Evolutionary conservation across 2,888 invertebrate genomes (phyloP).

Genomic region (Chymomyza procnemis): DNA sequence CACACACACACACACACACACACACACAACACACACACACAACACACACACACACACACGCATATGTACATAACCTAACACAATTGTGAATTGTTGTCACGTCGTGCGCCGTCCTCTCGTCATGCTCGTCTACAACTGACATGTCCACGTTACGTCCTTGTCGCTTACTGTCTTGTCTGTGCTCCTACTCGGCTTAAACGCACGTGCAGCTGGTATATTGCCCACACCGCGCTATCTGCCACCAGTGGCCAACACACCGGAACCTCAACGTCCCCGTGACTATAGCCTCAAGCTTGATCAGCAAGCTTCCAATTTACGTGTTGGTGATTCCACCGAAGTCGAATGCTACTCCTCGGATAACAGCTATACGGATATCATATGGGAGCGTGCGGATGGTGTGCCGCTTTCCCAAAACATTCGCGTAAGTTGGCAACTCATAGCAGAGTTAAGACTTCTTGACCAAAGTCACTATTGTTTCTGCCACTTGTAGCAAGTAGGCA

Average conservation of each 20-base stretch:
- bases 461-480: neutral
- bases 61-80: constrained; percentile 36
- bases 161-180: constrained; percentile 31
- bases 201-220: constrained; percentile 26
- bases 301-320: constrained; percentile 69
- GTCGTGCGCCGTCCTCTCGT: constrained; percentile 22
- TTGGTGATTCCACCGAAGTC: constrained; percentile 77
- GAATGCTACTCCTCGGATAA: constrained; percentile 77
- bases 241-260: constrained; percentile 23
- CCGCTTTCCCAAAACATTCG: constrained; percentile 73
- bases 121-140: constrained; percentile 21
- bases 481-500: constrained; percentile 75
- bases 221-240: constrained; percentile 30
- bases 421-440: constrained; percentile 52
- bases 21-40: constrained; percentile 18
- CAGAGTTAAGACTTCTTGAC: neutral
- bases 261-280: constrained; percentile 53
- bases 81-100: constrained; percentile 61
- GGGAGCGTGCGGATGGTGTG: constrained; percentile 76
- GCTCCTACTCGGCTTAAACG: neutral
- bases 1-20: constrained; percentile 13
- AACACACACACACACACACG: constrained; percentile 31
- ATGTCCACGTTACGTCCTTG: constrained; percentile 31
- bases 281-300: constrained; percentile 76
- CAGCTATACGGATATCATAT: constrained; percentile 74